phyloP scores from a whole-genome alignment of 2,113 vertebrate species.

The Ceyx cyanopectus region DNA sequence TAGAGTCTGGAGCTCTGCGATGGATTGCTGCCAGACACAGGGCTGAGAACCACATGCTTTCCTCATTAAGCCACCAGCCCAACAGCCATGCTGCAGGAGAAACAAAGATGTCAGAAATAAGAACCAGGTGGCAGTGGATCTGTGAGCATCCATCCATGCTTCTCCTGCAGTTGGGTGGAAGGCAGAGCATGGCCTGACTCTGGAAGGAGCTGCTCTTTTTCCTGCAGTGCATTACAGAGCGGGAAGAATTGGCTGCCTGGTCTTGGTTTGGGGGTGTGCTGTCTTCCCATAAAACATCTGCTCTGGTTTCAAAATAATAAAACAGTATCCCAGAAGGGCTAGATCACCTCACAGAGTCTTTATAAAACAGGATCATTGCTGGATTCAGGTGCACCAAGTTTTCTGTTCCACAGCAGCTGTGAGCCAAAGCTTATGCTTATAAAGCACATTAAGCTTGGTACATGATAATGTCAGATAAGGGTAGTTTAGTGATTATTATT shows the following conservation, averaged over 20 bases:
- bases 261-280: neutral
- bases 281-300: neutral
- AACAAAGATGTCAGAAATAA: neutral
- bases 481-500: neutral
- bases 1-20: neutral
- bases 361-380: neutral
- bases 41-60: slow-evolving; percentile 18
- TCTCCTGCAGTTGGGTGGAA: neutral
- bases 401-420: neutral
- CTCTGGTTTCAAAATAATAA: neutral
- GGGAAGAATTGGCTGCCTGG: neutral
- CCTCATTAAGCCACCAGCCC: slow-evolving; percentile 3
- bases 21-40: neutral
- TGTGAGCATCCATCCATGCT: neutral
- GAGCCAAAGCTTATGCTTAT: neutral
- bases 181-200: neutral
- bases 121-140: neutral
- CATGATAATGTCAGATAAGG: neutral
- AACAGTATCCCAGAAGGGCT: neutral
- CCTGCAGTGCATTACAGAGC: neutral
- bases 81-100: neutral
- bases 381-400: neutral
- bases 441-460: neutral
- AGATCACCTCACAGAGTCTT: neutral
- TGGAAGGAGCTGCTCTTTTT: neutral